Percentiles rank a stretch among this genome's conserved stretches.
These are phyloP conservation scores for Drosophila athabasca DNA, from an alignment of 1,140 invertebrate species.

Conservation along the genomic window DNA sequence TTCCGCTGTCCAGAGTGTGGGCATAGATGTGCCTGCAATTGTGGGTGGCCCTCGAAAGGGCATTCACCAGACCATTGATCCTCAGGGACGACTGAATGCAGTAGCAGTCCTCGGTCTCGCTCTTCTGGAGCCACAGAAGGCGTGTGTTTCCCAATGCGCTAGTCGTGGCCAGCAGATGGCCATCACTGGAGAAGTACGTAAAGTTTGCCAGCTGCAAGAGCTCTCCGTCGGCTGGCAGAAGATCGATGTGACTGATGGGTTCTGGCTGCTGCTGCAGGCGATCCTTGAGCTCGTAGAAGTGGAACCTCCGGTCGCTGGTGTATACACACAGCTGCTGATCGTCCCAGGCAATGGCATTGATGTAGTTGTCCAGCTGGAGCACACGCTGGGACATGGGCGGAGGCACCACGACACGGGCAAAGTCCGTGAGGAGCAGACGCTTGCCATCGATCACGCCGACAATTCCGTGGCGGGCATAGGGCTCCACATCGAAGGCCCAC, in stretches of 20 bases:
- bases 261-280: not conserved
- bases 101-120: conserved; percentile 6
- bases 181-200: conserved; percentile 4
- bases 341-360: conserved; percentile 84
- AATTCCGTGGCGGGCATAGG: conserved; percentile 78
- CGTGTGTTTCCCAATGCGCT: conserved; percentile 34
- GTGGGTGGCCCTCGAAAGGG: conserved; percentile 21
- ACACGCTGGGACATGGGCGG: conserved; percentile 91
- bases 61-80: conserved; percentile 52
- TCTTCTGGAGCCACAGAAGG: conserved; percentile 30
- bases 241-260: not conserved
- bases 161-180: conserved; percentile 50
- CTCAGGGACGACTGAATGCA: conserved; percentile 15
- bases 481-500: conserved; percentile 79
- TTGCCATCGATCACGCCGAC: conserved; percentile 92
- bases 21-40: conserved; percentile 29
- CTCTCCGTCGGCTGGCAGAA: not conserved
- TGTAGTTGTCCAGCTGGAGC: conserved; percentile 85
- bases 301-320: conserved; percentile 31
- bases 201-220: conserved; percentile 53
- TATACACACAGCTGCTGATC: conserved; percentile 46
- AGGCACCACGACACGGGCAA: conserved; percentile 89
- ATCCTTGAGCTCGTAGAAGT: conserved; percentile 36
- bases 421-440: conserved; percentile 89
- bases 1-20: conserved; percentile 42